Evolutionary conservation across 1,140 invertebrate genomes (phyloP).

Genomic region (Drosophila auraria): DNA sequence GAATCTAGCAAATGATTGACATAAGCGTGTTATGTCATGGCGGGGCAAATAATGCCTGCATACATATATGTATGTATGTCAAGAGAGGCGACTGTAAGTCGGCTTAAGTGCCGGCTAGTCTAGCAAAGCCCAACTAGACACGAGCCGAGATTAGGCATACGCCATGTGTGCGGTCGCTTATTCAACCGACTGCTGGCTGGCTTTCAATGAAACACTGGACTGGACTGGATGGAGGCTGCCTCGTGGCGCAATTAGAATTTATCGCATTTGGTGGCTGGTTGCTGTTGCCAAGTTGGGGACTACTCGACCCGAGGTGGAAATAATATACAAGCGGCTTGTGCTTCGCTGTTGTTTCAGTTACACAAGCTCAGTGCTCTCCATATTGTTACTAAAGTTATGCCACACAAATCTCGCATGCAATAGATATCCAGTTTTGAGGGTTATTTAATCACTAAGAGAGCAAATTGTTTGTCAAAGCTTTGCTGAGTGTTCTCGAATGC

Average conservation of each 20-base stretch:
- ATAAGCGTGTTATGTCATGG: conserved; percentile 62
- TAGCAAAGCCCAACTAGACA: conserved; percentile 42
- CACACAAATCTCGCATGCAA: conserved; percentile 18
- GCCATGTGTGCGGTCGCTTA: conserved; percentile 42
- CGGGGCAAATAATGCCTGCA: conserved; percentile 4
- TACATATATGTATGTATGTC: conserved; percentile 36
- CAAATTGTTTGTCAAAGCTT: conserved; percentile 9
- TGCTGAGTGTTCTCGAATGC: background rate
- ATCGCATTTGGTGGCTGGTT: conserved; percentile 58
- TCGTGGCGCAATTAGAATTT: conserved; percentile 74
- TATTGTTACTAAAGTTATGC: conserved; percentile 16
- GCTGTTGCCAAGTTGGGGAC: conserved; percentile 46
- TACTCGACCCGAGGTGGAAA: conserved; percentile 7
- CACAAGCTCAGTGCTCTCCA: background rate
- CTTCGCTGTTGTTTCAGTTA: conserved; percentile 13
- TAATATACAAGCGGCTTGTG: conserved; percentile 17
- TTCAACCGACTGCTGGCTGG: conserved; percentile 24
- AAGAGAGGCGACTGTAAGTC: conserved; percentile 54
- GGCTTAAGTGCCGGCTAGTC: conserved; percentile 54
- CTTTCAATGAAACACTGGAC: conserved; percentile 31
- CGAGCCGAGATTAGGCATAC: conserved; percentile 63
- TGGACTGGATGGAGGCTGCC: conserved; percentile 42
- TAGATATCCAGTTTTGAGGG: conserved; percentile 16
- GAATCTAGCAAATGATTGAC: conserved; percentile 61
- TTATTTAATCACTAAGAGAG: conserved; percentile 26